These are phyloP conservation scores for Xylota sylvarum DNA, from an alignment of 2,888 invertebrate species.

Conservation along the genomic window DNA sequence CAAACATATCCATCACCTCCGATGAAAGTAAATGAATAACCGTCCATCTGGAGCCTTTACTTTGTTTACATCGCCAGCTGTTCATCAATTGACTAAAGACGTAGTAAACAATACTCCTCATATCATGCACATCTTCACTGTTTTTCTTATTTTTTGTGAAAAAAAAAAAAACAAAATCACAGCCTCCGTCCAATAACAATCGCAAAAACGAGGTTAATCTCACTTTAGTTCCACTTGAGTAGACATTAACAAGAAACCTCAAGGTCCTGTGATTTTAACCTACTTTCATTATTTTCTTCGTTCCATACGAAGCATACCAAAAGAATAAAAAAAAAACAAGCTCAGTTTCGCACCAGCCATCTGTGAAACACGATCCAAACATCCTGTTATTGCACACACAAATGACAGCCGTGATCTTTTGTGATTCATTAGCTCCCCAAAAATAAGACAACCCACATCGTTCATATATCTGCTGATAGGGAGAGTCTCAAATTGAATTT, in stretches of 20 bases:
- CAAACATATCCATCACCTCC: neutral
- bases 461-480: slow-evolving; percentile 15
- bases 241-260: slow-evolving; percentile 68
- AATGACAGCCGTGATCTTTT: slow-evolving; percentile 67
- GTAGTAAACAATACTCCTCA: slow-evolving; percentile 49
- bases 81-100: slow-evolving; percentile 37
- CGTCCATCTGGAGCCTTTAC: slow-evolving; percentile 53
- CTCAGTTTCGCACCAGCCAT: slow-evolving; percentile 59
- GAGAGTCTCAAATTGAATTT: neutral
- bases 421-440: slow-evolving; percentile 52
- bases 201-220: slow-evolving; percentile 72
- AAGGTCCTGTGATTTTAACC: slow-evolving; percentile 77
- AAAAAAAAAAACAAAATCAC: slow-evolving; percentile 8
- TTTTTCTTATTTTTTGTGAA: neutral
- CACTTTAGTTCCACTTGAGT: slow-evolving; percentile 62
- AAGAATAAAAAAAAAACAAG: slow-evolving; percentile 26
- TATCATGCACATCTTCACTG: slow-evolving; percentile 42
- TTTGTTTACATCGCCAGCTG: slow-evolving; percentile 72
- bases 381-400: slow-evolving; percentile 65
- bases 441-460: slow-evolving; percentile 9
- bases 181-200: slow-evolving; percentile 34
- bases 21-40: neutral
- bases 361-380: slow-evolving; percentile 72
- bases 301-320: slow-evolving; percentile 51
- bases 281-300: slow-evolving; percentile 69